Base-by-base conservation (phyloP, 2,113 vertebrate species). In the Stegastes partitus region DNA sequence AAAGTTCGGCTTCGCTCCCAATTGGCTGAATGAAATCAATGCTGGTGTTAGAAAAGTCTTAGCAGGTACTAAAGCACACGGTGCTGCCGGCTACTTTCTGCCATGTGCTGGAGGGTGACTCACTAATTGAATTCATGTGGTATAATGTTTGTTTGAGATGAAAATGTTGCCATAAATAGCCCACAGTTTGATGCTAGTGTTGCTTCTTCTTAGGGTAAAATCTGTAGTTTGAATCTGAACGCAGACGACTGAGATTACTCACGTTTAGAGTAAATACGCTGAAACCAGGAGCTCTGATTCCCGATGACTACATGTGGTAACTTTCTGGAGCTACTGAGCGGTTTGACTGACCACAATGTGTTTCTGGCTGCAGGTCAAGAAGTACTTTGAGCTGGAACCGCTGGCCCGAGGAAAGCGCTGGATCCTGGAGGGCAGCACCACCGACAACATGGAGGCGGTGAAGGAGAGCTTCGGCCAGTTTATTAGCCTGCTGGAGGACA, bases 381-480 rank as follows among this genome's bases (percentile, higher is more conserved):
- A 99, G 83, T 98, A 98, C 89, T 98, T 99, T 87, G 98, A 99
- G 95, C 95, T 99, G 93, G 97, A 99, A 92, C 98, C 97, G 3
- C 95, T 98, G 90, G 97, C 97, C 58, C 92, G 96, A 73, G 97
- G 97, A 68, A 99, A 99, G 85, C 96, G 96, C 82, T 99, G 97
- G 98, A 97, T 99, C 88, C 95, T 99, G 84, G 96, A 97, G 59
- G 96, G 97, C 53, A 97, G 96, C 89, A 94, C 96, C 19, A 90
- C 95, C 79, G 97, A 97, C 87, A 95, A 98, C 91, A 93, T 95
- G 94, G 96, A 97, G 18, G 94, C 95, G 2, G 95, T 98, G 94
- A 97, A 96, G 93, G 96, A 97, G 91, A 97, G 96, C 93, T 98
- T 99, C 83, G 92, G 90, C 67, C 96, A 96, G 91, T 96, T 99